These are phyloP conservation scores for Temnothorax longispinosus DNA, from an alignment of 1,140 invertebrate genomes.

Conservation along the genomic window DNA sequence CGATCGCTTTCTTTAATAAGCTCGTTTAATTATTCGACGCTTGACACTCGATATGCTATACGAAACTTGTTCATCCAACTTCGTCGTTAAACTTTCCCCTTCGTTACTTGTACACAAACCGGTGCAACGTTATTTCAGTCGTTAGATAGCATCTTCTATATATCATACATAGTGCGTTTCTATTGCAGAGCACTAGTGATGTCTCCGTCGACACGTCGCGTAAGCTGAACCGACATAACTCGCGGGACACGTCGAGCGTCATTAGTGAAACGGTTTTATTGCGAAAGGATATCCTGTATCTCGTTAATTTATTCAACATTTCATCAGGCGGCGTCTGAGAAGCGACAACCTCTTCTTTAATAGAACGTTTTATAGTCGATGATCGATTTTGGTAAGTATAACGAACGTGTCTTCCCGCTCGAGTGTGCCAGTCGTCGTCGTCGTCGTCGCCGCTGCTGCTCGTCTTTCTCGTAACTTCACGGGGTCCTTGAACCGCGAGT, in stretches of 20 bases:
- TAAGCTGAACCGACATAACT: slow-evolving; percentile 7
- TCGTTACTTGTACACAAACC: slow-evolving; percentile 27
- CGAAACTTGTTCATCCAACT: slow-evolving; percentile 3
- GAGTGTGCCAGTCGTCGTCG: background rate
- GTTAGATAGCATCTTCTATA: background rate
- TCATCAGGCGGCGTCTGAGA: background rate
- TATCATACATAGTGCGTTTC: background rate
- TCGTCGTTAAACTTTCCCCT: background rate
- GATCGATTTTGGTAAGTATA: background rate
- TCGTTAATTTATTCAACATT: background rate
- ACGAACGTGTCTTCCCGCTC: background rate
- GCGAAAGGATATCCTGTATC: background rate
- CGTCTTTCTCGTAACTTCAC: slow-evolving; percentile 30
- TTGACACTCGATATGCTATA: background rate
- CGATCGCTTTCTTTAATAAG: background rate
- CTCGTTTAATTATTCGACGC: slow-evolving; percentile 7
- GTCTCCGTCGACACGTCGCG: background rate
- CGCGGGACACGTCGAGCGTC: slow-evolving; percentile 12
- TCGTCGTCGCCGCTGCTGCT: background rate
- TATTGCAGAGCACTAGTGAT: background rate
- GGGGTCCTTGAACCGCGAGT: slow-evolving; percentile 48
- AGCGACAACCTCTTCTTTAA: background rate
- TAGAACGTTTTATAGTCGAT: background rate
- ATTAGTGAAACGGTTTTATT: slow-evolving; percentile 15
- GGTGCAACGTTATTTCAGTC: background rate